phyloP scores from a whole-genome alignment of 2,797 vertebrate species.

The Pipistrellus pipistrellus region DNA sequence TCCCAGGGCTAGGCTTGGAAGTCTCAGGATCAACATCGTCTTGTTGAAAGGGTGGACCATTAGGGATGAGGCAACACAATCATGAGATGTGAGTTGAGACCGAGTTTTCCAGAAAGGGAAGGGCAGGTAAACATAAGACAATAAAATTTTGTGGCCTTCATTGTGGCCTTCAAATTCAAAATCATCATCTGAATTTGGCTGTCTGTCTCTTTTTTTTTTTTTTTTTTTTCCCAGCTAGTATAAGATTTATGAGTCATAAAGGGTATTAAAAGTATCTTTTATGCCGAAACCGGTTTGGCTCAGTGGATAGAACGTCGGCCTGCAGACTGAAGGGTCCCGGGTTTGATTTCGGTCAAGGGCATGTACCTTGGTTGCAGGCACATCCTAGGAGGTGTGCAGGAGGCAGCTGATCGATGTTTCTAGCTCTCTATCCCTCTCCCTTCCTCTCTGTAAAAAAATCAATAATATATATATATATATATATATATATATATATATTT shows the following conservation, averaged over 20 bases:
- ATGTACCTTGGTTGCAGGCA: no score
- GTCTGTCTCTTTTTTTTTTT: neutral
- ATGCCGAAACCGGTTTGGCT: neutral
- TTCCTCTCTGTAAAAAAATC: no score
- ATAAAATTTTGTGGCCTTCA: neutral
- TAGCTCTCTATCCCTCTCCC: no score
- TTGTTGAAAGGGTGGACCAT: neutral
- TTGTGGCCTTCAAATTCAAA: neutral
- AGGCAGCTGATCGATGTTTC: no score
- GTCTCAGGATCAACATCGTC: neutral
- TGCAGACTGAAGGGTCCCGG: no score
- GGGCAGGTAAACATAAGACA: neutral
- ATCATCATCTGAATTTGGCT: neutral
- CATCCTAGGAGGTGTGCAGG: no score
- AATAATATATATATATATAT: no score
- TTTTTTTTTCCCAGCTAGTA: neutral
- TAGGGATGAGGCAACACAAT: neutral
- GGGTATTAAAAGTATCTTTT: neutral
- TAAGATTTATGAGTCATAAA: neutral
- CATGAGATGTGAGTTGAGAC: neutral
- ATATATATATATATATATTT: no score
- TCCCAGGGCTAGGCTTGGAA: neutral
- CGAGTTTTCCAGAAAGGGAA: neutral
- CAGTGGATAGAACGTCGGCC: no score
- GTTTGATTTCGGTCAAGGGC: no score